phyloP scores from a whole-genome alignment of 2,888 invertebrate species.

The Synergus gifuensis region DNA sequence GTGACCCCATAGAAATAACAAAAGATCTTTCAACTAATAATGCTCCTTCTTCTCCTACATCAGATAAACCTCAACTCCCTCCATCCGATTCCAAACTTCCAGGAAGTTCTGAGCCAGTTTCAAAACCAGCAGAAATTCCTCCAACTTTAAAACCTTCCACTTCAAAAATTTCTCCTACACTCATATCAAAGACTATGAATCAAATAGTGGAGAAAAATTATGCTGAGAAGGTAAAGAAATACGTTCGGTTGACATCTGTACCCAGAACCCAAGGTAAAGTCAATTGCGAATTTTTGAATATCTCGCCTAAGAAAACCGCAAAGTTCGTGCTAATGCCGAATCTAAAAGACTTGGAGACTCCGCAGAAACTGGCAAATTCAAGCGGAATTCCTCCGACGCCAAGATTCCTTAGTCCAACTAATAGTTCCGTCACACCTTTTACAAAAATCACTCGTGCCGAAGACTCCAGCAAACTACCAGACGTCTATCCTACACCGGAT shows the following conservation, averaged over 20 bases:
- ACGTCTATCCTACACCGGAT: constrained; percentile 71
- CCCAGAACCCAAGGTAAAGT: constrained; percentile 64
- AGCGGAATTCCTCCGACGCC: constrained; percentile 72
- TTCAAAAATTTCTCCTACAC: neutral
- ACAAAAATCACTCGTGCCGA: constrained; percentile 58
- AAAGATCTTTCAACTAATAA: neutral
- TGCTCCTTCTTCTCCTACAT: neutral
- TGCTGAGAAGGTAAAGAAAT: constrained; percentile 67
- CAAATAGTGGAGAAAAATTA: neutral
- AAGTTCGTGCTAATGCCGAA: constrained; percentile 57
- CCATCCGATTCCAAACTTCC: neutral
- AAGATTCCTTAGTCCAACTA: constrained; percentile 68
- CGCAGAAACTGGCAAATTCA: constrained; percentile 65
- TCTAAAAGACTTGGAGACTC: constrained; percentile 69
- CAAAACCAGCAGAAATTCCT: neutral
- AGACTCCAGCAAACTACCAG: constrained; percentile 65
- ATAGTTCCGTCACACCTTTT: constrained; percentile 63
- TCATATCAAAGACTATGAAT: neutral
- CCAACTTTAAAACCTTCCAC: constrained; percentile 14
- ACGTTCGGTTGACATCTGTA: constrained; percentile 68
- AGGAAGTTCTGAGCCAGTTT: neutral
- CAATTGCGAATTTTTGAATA: constrained; percentile 51
- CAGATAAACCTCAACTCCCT: neutral
- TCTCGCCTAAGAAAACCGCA: constrained; percentile 55
- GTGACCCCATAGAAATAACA: neutral